A percentile compares a stretch with the other conserved stretches of the same genome.
These are phyloP conservation scores for Amblyornis subalaris DNA, from an alignment of 2,113 vertebrate genomes.

Conservation along the genomic window DNA sequence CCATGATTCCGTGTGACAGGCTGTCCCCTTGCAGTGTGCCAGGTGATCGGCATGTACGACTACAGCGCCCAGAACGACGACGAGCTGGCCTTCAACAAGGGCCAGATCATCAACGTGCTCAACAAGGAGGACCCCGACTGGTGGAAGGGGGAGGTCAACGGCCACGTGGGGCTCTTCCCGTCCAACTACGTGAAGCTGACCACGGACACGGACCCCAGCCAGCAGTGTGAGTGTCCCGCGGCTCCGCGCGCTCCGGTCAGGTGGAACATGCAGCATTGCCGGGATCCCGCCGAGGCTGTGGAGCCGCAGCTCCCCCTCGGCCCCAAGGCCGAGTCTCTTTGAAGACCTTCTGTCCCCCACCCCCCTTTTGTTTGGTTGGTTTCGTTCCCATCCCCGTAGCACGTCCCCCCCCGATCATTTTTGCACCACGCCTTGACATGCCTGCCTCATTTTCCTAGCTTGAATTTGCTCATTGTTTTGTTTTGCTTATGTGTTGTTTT, in stretches of 20 bases:
- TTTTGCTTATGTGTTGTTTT: constrained; percentile 99
- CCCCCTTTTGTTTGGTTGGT: background rate
- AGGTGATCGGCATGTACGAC: constrained; percentile 99
- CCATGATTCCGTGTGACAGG: background rate
- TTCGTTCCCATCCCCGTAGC: constrained; percentile 70
- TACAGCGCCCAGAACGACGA: constrained; percentile 98
- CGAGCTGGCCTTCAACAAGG: constrained; percentile 95
- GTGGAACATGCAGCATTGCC: constrained; percentile 76
- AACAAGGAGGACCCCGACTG: constrained; percentile 97
- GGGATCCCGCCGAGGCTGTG: constrained; percentile 66
- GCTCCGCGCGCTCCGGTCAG: background rate
- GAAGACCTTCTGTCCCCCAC: constrained; percentile 72
- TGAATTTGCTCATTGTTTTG: constrained; percentile 88
- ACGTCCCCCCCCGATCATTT: constrained; percentile 63
- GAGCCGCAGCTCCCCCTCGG: constrained; percentile 63
- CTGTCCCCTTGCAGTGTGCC: constrained; percentile 79
- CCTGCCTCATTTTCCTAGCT: constrained; percentile 79
- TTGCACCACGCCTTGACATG: constrained; percentile 74
- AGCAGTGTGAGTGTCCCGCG: constrained; percentile 93
- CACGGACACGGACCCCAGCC: constrained; percentile 95
- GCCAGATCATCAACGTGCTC: constrained; percentile 95
- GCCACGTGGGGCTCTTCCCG: constrained; percentile 93
- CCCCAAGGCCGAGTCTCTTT: constrained; percentile 73
- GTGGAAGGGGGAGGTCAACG: constrained; percentile 97
- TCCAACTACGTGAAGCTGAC: constrained; percentile 99